phyloP scores from a whole-genome alignment of 2,797 vertebrate genomes.

The Fringilla coelebs region DNA sequence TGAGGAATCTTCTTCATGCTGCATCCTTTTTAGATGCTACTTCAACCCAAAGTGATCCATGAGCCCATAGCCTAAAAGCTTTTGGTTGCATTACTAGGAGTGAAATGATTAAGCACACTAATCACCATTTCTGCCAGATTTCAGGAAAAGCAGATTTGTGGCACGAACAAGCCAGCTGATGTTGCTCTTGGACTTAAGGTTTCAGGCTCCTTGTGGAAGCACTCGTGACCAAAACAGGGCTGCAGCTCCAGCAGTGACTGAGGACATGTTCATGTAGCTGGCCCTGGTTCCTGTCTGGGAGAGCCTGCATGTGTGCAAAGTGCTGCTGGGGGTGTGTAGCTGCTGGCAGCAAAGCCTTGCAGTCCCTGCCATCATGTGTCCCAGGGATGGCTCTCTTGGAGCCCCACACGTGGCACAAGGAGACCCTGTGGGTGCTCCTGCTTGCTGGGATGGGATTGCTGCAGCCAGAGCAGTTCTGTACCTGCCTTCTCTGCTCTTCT shows the following conservation, averaged over 20 bases:
- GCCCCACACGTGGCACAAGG: neutral
- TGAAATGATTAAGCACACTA: neutral
- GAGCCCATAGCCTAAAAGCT: neutral
- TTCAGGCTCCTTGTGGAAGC: neutral
- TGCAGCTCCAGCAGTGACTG: neutral
- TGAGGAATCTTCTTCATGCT: neutral
- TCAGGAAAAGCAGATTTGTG: neutral
- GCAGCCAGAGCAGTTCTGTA: neutral
- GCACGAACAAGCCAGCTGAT: neutral
- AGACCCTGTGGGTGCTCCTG: neutral
- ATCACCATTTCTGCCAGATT: neutral
- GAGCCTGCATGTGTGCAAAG: neutral
- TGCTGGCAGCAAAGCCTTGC: neutral
- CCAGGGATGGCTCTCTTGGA: neutral
- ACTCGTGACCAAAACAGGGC: neutral
- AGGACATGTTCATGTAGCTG: neutral
- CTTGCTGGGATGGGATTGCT: neutral
- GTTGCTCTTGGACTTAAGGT: neutral
- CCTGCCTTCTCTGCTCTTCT: neutral
- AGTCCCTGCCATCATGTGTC: neutral
- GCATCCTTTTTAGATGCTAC: neutral
- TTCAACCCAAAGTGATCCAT: neutral
- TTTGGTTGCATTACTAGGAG: neutral
- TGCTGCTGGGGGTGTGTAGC: neutral
- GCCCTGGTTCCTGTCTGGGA: neutral